Evolutionary conservation across 2,888 invertebrate genomes (phyloP).

Genomic region (Drosophila imparisetae): DNA sequence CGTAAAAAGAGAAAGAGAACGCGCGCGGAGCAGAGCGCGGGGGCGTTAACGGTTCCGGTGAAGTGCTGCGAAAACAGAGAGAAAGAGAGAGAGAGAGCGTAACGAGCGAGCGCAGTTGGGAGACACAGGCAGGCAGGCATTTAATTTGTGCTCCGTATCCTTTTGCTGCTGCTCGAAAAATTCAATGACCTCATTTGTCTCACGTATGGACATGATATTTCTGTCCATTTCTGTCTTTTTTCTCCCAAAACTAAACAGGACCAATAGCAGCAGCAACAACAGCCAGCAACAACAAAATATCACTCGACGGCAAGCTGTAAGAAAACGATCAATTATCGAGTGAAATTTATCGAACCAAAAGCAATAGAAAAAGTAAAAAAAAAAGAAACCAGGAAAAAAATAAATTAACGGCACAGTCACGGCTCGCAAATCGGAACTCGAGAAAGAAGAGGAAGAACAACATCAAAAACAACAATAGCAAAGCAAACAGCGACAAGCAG

Average conservation of each 20-base stretch:
- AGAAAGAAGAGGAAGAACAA: conserved; percentile 27
- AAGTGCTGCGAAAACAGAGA: conserved; percentile 34
- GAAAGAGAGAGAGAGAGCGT: conserved; percentile 31
- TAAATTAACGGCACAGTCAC: conserved; percentile 25
- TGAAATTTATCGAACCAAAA: conserved; percentile 38
- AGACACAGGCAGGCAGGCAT: conserved; percentile 46
- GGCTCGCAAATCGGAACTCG: conserved; percentile 30
- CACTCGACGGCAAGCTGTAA: conserved; percentile 52
- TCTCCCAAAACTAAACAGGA: conserved; percentile 35
- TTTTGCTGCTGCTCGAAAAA: conserved; percentile 56
- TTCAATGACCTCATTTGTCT: conserved; percentile 81
- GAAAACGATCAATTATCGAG: conserved; percentile 47
- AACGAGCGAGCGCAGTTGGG: conserved; percentile 33
- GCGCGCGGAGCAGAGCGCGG: conserved; percentile 42
- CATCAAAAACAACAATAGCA: conserved; percentile 26
- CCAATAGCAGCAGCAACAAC: conserved; percentile 39
- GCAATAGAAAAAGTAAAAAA: conserved; percentile 15
- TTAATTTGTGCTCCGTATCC: conserved; percentile 45
- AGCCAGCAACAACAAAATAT: conserved; percentile 29
- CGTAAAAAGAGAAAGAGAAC: conserved; percentile 56
- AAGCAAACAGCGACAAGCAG: conserved; percentile 31
- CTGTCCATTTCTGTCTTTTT: conserved; percentile 58
- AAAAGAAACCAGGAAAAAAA: conserved; percentile 9
- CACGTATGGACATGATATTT: conserved; percentile 51
- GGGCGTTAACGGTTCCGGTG: conserved; percentile 69